Percentiles rank a stretch among this genome's conserved stretches.
Conservation (phyloP, 2,797 vertebrate genomes). For the Acanthurus lineatus region DNA sequence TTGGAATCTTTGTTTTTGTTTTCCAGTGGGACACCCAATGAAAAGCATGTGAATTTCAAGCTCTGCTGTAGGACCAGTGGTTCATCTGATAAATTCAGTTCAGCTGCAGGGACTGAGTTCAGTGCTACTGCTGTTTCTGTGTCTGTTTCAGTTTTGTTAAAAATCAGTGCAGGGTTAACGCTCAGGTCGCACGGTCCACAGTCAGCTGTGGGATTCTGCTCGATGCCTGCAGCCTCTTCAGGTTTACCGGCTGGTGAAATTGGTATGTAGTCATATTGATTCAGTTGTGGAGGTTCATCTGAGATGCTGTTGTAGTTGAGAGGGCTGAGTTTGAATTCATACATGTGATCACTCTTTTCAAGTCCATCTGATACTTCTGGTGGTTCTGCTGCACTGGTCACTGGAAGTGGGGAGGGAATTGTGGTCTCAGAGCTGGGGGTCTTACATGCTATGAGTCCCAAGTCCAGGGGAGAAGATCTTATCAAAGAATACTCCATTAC, state of each 20-base stretch:
- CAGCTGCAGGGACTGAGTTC: constrained; percentile 60
- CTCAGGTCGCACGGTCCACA: constrained; percentile 74
- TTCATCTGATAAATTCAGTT: constrained; percentile 62
- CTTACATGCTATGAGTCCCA: constrained; percentile 71
- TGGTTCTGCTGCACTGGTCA: constrained; percentile 60
- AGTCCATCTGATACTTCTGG: constrained; percentile 50
- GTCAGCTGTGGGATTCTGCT: constrained; percentile 69
- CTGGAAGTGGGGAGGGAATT: constrained; percentile 57
- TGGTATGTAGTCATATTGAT: constrained; percentile 79
- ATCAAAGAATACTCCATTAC: constrained; percentile 73
- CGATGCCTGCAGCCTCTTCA: constrained; percentile 65
- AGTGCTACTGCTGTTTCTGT: constrained; percentile 43
- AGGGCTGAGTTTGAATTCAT: constrained; percentile 84
- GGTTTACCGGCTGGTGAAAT: constrained; percentile 75
- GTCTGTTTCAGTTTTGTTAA: constrained; percentile 67
- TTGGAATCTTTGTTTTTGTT: constrained; percentile 53
- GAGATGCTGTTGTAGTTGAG: constrained; percentile 81
- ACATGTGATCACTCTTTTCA: constrained; percentile 70
- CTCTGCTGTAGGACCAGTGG: constrained; percentile 64
- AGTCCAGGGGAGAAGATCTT: constrained; percentile 70
- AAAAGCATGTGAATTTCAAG: constrained; percentile 51
- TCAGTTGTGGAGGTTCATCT: constrained; percentile 78
- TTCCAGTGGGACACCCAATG: constrained; percentile 61
- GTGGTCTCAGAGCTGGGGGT: constrained; percentile 66
- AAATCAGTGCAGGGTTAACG: constrained; percentile 70